phyloP scores from a whole-genome alignment of 2,797 vertebrate genomes.

The Smutsia gigantea region DNA sequence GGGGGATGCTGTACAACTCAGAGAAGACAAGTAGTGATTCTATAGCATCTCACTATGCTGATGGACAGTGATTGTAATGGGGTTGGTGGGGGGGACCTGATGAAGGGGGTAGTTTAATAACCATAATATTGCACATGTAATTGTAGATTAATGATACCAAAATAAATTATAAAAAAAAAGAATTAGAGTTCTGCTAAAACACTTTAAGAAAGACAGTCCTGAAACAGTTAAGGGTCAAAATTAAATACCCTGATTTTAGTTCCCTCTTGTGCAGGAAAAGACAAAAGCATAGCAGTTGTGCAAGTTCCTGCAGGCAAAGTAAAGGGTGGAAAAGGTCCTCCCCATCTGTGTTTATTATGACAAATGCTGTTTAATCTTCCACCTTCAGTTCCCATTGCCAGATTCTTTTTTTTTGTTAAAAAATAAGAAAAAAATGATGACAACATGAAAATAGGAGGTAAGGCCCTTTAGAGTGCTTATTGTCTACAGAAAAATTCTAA shows the following conservation, averaged over 20 bases:
- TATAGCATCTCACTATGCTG: too few relatives aligned
- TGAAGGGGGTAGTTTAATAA: too few relatives aligned
- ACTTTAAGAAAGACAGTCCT: not conserved
- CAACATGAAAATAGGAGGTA: constrained; percentile 85
- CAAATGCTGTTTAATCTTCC: constrained; percentile 86
- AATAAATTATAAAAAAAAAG: not conserved
- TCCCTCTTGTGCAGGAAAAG: constrained; percentile 70
- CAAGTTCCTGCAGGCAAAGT: constrained; percentile 90
- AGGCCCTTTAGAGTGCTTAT: constrained; percentile 82
- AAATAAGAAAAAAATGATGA: constrained; percentile 78
- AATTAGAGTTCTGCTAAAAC: constrained; percentile 9
- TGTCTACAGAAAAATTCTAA: constrained; percentile 88
- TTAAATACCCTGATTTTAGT: constrained; percentile 43
- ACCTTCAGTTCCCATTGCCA: constrained; percentile 81
- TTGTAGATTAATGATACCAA: too few relatives aligned
- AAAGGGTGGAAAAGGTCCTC: constrained; percentile 86
- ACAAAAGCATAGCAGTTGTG: not conserved
- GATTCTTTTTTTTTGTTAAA: constrained; percentile 86
- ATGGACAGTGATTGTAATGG: too few relatives aligned
- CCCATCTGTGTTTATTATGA: constrained; percentile 88
- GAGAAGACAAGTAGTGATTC: too few relatives aligned
- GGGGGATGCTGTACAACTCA: too few relatives aligned
- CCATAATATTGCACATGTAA: too few relatives aligned
- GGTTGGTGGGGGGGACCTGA: too few relatives aligned
- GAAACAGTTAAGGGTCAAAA: constrained; percentile 60